A percentile compares a stretch with the other conserved stretches of the same genome.
Evolutionary conservation across 2,797 vertebrate genomes (phyloP).

Genomic region (Pseudotriccus pelzelni): DNA sequence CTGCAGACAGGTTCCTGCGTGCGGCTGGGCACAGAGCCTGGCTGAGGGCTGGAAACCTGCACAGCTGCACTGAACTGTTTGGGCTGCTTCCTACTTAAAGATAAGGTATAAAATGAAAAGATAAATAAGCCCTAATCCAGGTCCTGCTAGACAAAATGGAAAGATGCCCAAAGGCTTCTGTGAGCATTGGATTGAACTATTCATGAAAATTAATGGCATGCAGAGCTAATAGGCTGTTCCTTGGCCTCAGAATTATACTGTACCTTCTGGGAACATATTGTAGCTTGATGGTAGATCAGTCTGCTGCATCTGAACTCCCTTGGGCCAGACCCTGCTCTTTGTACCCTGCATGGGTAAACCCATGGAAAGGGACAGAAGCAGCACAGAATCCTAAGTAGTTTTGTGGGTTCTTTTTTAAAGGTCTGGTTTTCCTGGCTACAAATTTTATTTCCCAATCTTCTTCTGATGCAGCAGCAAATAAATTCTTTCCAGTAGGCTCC

Average conservation of each 20-base stretch:
- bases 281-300: constrained; percentile 45
- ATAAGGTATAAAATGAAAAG: background rate
- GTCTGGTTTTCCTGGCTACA: background rate
- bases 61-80: background rate
- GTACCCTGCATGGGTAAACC: background rate
- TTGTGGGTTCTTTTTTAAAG: background rate
- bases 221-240: constrained; percentile 57
- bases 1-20: background rate
- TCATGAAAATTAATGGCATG: constrained; percentile 54
- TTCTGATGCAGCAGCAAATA: background rate
- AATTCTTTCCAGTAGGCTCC: background rate
- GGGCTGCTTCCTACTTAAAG: background rate
- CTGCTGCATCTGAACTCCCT: constrained; percentile 29
- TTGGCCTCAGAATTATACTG: constrained; percentile 26
- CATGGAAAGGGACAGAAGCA: background rate
- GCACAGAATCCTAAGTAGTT: background rate
- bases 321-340: background rate
- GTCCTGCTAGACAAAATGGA: constrained; percentile 35
- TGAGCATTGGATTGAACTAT: constrained; percentile 19
- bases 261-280: constrained; percentile 52
- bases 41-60: background rate
- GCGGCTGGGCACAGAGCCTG: constrained; percentile 1
- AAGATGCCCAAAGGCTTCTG: constrained; percentile 33
- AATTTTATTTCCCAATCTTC: background rate
- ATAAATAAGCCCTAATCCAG: constrained; percentile 23